Percentiles rank a stretch among this genome's conserved stretches.
Conservation (phyloP, 2,888 invertebrate genomes). For the Mesochorus sp. region DNA sequence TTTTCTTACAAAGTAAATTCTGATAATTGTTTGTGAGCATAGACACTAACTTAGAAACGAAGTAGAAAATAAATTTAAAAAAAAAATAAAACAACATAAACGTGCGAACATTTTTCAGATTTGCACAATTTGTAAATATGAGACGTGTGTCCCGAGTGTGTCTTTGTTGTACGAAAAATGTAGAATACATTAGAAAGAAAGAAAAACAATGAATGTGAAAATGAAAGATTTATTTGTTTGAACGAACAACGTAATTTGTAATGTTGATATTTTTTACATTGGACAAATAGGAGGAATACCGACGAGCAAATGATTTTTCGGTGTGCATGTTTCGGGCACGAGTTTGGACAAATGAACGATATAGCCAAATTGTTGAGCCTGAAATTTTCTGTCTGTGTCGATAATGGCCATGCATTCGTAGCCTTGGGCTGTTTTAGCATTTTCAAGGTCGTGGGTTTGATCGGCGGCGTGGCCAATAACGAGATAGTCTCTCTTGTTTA, state of each 20-base stretch:
- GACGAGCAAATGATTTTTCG: constrained; percentile 94
- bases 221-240: too few species aligned
- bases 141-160: not conserved
- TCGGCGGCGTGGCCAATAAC: constrained; percentile 95
- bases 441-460: constrained; percentile 91
- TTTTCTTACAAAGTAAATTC: not conserved
- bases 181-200: too few species aligned
- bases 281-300: constrained; percentile 85
- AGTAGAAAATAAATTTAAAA: too few species aligned
- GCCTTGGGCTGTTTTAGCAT: constrained; percentile 89
- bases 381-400: constrained; percentile 91
- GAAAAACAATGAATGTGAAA: too few species aligned
- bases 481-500: constrained; percentile 86
- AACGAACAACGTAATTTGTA: too few species aligned
- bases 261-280: too few species aligned
- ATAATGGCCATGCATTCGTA: constrained; percentile 93
- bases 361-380: constrained; percentile 91
- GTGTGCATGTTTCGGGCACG: constrained; percentile 92
- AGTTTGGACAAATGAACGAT: constrained; percentile 89
- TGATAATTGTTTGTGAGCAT: not conserved
- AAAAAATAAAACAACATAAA: constrained; percentile 22
- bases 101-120: constrained; percentile 13
- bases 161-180: not conserved
- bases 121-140: constrained; percentile 47
- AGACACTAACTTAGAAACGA: not conserved